Conservation (phyloP, 1,140 invertebrate species). For the Philotrypesis tridentata region DNA sequence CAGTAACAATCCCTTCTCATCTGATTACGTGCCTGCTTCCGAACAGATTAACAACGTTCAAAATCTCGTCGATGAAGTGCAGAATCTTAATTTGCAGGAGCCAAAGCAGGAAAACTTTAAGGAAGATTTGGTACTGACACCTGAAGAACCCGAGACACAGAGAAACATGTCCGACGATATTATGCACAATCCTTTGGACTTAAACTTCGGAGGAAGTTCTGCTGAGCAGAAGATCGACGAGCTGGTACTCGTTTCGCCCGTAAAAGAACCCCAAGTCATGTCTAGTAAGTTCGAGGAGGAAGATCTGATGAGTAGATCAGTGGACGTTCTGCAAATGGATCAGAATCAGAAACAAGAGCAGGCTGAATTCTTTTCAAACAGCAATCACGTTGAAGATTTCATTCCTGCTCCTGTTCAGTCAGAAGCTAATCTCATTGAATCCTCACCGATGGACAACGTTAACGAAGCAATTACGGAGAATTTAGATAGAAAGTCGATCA, state of each 20-base stretch:
- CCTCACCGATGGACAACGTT: not conserved
- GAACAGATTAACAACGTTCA: not conserved
- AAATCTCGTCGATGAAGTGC: not conserved
- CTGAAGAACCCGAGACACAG: not conserved
- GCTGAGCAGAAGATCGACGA: conserved; percentile 37
- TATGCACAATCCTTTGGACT: conserved; percentile 49
- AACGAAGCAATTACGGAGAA: not conserved
- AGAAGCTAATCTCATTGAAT: not conserved
- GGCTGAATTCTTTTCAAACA: not conserved
- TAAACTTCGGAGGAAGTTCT: conserved; percentile 24
- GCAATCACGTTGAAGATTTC: not conserved
- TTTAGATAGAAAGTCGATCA: conserved; percentile 32
- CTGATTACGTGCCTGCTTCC: not conserved
- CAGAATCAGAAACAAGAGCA: not conserved
- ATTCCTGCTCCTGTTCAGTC: not conserved
- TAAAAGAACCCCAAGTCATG: conserved; percentile 44
- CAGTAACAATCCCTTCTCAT: conserved; percentile 38
- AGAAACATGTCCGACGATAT: not conserved
- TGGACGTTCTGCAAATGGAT: not conserved
- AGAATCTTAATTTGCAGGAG: not conserved
- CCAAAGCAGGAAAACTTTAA: not conserved
- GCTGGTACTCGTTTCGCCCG: conserved; percentile 36
- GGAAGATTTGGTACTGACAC: not conserved
- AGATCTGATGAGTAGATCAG: conserved; percentile 6
- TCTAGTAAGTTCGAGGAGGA: conserved; percentile 47